phyloP scores from a whole-genome alignment of 2,797 vertebrate genomes.

The Tokudaia tokunoshimensis region DNA sequence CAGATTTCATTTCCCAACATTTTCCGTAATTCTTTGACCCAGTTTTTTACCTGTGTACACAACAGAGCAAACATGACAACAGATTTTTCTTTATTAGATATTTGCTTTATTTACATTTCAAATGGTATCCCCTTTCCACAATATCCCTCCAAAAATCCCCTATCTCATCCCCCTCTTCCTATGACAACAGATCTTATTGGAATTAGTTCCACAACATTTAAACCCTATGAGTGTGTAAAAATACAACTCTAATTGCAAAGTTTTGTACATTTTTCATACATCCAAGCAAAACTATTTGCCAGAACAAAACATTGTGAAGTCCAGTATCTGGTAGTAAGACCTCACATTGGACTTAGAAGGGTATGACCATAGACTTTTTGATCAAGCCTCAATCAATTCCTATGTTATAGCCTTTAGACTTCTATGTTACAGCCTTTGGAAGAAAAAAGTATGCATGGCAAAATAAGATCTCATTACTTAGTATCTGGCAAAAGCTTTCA shows the following conservation, averaged over 20 bases:
- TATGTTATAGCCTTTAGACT: background rate
- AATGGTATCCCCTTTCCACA: too few species aligned
- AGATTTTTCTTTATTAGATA: slow-evolving; percentile 30
- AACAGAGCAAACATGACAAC: slow-evolving; percentile 73
- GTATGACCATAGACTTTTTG: background rate
- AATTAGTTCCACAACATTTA: slow-evolving; percentile 15
- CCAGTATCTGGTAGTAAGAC: background rate
- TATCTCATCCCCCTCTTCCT: too few species aligned
- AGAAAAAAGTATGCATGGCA: background rate
- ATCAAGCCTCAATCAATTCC: background rate
- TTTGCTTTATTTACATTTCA: too few species aligned
- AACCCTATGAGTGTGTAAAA: background rate
- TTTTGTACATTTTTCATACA: slow-evolving; percentile 35
- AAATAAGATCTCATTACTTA: slow-evolving; percentile 3
- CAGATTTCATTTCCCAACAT: slow-evolving; percentile 99
- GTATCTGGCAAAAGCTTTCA: background rate
- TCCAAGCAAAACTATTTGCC: slow-evolving; percentile 48
- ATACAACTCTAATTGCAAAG: slow-evolving; percentile 11
- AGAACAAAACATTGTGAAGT: slow-evolving; percentile 50
- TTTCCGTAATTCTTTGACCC: slow-evolving; percentile 99
- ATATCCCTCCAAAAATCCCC: too few species aligned
- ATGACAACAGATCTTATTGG: slow-evolving; percentile 64
- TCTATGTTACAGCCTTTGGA: background rate
- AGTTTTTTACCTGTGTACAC: slow-evolving; percentile 97
- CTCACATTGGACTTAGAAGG: slow-evolving; percentile 6